These are phyloP conservation scores for Anoura caudifer DNA, from an alignment of 2,113 vertebrate species.

Conservation along the genomic window DNA sequence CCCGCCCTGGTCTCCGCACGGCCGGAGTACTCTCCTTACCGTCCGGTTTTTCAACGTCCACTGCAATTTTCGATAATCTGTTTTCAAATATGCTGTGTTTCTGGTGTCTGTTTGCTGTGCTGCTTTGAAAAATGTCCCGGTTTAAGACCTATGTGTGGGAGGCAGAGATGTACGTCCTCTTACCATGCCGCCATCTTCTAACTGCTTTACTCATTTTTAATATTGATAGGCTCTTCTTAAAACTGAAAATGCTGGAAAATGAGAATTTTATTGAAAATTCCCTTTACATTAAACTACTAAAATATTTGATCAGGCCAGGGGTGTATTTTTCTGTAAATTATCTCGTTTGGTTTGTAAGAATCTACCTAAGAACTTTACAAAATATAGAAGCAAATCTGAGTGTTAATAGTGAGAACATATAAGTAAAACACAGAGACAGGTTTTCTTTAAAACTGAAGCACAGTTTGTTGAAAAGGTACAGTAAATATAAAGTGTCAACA, in stretches of 20 bases:
- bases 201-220: background rate
- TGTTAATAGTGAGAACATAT: background rate
- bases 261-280: background rate
- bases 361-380: background rate
- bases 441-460: slow-evolving; percentile 6
- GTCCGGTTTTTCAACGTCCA: too few relatives aligned
- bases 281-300: background rate
- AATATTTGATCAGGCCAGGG: background rate
- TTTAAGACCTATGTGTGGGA: too few relatives aligned
- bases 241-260: background rate
- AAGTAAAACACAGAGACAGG: background rate
- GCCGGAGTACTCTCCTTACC: too few relatives aligned
- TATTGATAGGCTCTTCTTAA: background rate
- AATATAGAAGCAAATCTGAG: background rate
- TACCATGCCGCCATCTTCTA: too few relatives aligned
- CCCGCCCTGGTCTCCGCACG: too few relatives aligned
- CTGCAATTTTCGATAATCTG: too few relatives aligned
- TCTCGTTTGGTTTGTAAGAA: background rate
- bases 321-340: background rate
- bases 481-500: background rate
- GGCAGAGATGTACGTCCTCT: too few relatives aligned
- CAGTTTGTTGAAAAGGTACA: background rate
- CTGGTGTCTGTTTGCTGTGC: too few relatives aligned
- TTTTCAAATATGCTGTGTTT: too few relatives aligned
- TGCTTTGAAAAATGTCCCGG: too few relatives aligned